phyloP scores from a whole-genome alignment of 2,888 invertebrate species.

The Hipparchia semele region DNA sequence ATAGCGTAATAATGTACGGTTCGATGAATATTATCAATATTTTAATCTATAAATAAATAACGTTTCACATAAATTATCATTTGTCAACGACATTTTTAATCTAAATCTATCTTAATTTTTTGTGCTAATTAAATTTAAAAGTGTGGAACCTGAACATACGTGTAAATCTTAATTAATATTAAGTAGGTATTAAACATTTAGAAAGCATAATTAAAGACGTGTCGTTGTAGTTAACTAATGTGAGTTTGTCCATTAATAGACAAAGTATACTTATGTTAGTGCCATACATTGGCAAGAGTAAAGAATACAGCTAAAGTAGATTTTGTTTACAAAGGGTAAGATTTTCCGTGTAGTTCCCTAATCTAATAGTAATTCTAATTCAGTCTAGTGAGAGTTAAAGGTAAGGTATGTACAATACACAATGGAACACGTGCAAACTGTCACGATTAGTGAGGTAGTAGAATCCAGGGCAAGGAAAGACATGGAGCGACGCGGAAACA shows the following conservation, averaged over 20 bases:
- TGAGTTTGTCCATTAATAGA: slow-evolving; percentile 46
- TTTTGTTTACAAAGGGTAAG: slow-evolving; percentile 55
- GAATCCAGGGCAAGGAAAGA: slow-evolving; percentile 36
- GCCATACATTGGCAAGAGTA: slow-evolving; percentile 49
- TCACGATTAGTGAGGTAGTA: slow-evolving; percentile 71
- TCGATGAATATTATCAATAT: slow-evolving; percentile 31
- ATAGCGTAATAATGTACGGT: slow-evolving; percentile 34
- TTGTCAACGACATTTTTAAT: slow-evolving; percentile 58
- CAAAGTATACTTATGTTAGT: slow-evolving; percentile 43
- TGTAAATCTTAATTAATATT: slow-evolving; percentile 44
- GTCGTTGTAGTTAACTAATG: slow-evolving; percentile 73
- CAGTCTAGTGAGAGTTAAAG: slow-evolving; percentile 79
- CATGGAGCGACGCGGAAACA: slow-evolving; percentile 14
- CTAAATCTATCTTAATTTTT: slow-evolving; percentile 62
- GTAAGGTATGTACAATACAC: slow-evolving; percentile 50
- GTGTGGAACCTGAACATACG: slow-evolving; percentile 64
- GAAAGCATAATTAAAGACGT: slow-evolving; percentile 63
- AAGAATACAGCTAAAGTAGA: slow-evolving; percentile 51
- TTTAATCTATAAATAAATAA: slow-evolving; percentile 50
- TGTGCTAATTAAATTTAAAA: slow-evolving; percentile 75
- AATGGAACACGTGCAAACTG: slow-evolving; percentile 64
- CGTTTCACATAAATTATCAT: slow-evolving; percentile 48
- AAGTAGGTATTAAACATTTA: slow-evolving; percentile 49
- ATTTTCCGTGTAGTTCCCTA: slow-evolving; percentile 53
- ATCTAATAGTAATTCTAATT: slow-evolving; percentile 74